Percentiles rank a stretch among this genome's conserved stretches.
Conservation (phyloP, 2,888 invertebrate genomes). For the Idaea dimidiata region DNA sequence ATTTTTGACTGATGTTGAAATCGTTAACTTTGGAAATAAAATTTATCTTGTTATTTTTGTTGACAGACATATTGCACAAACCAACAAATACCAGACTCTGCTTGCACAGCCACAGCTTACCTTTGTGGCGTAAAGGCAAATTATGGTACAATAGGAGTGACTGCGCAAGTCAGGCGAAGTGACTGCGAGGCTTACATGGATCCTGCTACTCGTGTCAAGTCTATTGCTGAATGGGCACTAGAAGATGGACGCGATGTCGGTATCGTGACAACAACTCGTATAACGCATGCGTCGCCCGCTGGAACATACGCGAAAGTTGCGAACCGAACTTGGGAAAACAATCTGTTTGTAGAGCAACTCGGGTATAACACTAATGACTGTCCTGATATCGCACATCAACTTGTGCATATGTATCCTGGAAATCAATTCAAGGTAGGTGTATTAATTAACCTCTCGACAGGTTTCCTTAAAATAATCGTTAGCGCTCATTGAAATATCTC, state of each 20-base stretch:
- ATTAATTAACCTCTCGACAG: neutral
- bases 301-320: slow-evolving; percentile 84
- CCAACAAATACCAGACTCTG: slow-evolving; percentile 85
- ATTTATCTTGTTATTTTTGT: neutral
- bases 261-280: slow-evolving; percentile 86
- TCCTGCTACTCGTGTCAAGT: slow-evolving; percentile 2
- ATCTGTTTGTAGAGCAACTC: slow-evolving; percentile 66
- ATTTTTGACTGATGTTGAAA: neutral
- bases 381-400: slow-evolving; percentile 86
- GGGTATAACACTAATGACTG: slow-evolving; percentile 73
- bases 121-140: slow-evolving; percentile 84
- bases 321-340: slow-evolving; percentile 85
- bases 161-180: neutral
- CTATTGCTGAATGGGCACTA: slow-evolving; percentile 17
- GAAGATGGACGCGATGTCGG: slow-evolving; percentile 38
- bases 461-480: neutral
- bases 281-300: slow-evolving; percentile 89
- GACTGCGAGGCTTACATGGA: neutral
- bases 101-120: slow-evolving; percentile 85
- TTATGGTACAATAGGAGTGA: slow-evolving; percentile 28
- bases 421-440: slow-evolving; percentile 4
- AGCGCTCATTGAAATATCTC: neutral
- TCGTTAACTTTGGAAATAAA: neutral
- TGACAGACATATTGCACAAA: slow-evolving; percentile 78
- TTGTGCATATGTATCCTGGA: slow-evolving; percentile 39